Evolutionary conservation across 2,797 vertebrate species (phyloP), one percentile per base, ranked within the genome.

Genomic region (Urophycis tenuis): DNA sequence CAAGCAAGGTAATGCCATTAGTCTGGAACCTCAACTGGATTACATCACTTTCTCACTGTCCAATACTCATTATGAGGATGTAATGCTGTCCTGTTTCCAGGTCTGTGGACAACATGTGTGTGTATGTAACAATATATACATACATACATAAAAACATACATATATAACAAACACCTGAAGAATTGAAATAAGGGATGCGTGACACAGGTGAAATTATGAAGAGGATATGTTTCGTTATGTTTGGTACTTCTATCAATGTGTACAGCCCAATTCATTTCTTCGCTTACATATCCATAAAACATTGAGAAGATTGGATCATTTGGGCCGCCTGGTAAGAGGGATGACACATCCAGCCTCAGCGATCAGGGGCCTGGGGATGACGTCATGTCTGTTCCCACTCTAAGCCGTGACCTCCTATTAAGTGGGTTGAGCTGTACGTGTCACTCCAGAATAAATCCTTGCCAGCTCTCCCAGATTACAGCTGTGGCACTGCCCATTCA

Each of bases 131-230:
- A 12, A 72, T 19, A 12, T 72, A 22, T 12, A 72, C 14, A 32
- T 22, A 72, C 2, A 72, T 19, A 72, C 10, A 35, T 15, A 35
- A 15, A 22, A n/a, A 31, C 2, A 14, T 41, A 34, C 25, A 25
- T 36, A 73, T 36, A 74, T 60, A 53, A 80, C n/a, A 60, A 60
- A 25, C 53, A 60, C n/a, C n/a, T 9, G n/a, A 60, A 25, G 22
- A n/a, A 60, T 19, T 19, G 45, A 53, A 53, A 53, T 53, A 19
- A 53, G 19, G 19, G 11, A 53, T 53, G 2, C 17, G 12, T 41
- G 12, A 41, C 45, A 49, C 17, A 3, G 2, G 22, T 60, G 11
- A 53, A 19, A 22, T 53, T 53, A 17, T 53, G 45, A 10, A 60
- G 53, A 60, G 22, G 10, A 60, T 60, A 60, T 10, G 53, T 25